Evolutionary conservation across 2,797 vertebrate species (phyloP), one percentile per base, ranked within the genome.

Genomic region (Dendrocincla fuliginosa): DNA sequence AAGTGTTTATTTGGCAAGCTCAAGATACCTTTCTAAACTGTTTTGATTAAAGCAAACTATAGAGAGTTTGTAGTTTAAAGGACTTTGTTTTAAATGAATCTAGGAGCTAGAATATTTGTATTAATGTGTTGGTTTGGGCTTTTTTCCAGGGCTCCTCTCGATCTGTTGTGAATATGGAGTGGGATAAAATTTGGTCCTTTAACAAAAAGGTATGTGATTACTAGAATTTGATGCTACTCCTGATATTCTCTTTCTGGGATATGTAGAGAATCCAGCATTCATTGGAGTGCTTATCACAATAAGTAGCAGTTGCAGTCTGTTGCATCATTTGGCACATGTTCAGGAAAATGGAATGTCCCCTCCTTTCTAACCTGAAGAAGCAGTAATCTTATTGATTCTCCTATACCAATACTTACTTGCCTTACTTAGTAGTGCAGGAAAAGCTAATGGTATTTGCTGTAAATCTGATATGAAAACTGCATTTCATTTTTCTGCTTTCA

Each of bases 401-500:
- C n/a, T 92, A 50, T 89, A 94, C 91, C 73, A 89, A 93, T 94
- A 92, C 67, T 96, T 85, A 41, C 85, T 95, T 97, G 94, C 95
- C 73, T 95, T 95, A 89, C 86, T 96, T 93, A 87, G 78, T 93
- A 93, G 93, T 94, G 55, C 0, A 53, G 91, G 96, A 93, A 97
- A 91, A 42, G 88, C 85, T 93, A 89, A 95, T 89, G 91, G 57
- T 93, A 89, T 95, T 97, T 98, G 97, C 94, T 97, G 89, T 97
- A 88, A 94, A 97, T 98, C 97, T 98, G 98, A 98, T 98, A 98
- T 99, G 98, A 99, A 99, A 98, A 97, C 93, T 98, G 98, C 99
- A 99, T 99, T 99, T 99, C 99, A 99, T 99, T 99, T 98, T 99
- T 99, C 99, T 99, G 99, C 99, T 99, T 99, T 98, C 99, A 99